A percentile compares a stretch with the other conserved stretches of the same genome.
phyloP scores from a whole-genome alignment of 2,888 invertebrate genomes.

The Prosapia bicincta region DNA sequence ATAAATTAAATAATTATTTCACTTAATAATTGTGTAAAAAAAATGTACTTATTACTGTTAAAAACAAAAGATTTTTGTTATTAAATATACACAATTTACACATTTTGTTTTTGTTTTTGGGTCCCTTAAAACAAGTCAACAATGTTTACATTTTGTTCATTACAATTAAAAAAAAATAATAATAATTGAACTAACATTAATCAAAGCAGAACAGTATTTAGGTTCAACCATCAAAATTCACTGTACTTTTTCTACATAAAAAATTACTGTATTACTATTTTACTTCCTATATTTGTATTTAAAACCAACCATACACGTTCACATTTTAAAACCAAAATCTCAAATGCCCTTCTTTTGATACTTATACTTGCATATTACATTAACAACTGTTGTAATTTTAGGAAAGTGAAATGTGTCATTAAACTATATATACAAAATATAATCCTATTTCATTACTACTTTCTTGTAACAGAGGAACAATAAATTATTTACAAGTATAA shows the following conservation, averaged over 20 bases:
- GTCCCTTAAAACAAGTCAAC: conserved; percentile 21
- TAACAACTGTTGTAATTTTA: too few species aligned
- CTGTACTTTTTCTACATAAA: background rate
- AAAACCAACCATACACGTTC: background rate
- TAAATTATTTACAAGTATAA: background rate
- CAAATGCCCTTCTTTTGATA: background rate
- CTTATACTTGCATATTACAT: background rate
- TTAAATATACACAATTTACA: background rate
- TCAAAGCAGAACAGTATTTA: background rate
- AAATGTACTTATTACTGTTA: too few species aligned
- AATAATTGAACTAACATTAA: background rate
- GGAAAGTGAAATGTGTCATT: background rate
- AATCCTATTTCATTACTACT: background rate
- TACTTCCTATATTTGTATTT: background rate
- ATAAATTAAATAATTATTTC: background rate
- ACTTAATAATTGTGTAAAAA: too few species aligned
- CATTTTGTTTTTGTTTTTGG: conserved; percentile 9
- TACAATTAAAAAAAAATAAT: background rate
- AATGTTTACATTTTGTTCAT: background rate
- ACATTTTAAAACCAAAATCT: too few species aligned
- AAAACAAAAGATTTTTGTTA: background rate
- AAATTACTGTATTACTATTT: background rate
- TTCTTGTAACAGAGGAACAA: background rate
- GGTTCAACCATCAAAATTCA: background rate
- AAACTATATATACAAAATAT: background rate